Evolutionary conservation across 2,888 invertebrate species (phyloP).

Genomic region (Xestoiulus laeticollis): DNA sequence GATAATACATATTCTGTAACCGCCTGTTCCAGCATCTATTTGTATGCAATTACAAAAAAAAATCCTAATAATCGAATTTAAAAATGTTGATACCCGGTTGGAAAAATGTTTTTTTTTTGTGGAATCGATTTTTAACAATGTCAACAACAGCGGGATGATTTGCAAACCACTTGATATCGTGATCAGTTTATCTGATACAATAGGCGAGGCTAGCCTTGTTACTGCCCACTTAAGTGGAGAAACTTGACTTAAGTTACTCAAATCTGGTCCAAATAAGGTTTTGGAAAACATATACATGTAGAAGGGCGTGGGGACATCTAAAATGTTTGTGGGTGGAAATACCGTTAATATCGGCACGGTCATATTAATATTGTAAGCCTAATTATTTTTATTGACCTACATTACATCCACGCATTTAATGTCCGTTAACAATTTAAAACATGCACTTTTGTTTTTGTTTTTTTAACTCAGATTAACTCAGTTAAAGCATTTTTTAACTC

Average conservation of each 20-base stretch:
- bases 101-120: background rate
- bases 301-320: background rate
- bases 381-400: constrained; percentile 14
- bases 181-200: background rate
- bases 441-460: background rate
- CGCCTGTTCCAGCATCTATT: background rate
- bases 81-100: background rate
- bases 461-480: no score
- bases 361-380: background rate
- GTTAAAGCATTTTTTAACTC: no score
- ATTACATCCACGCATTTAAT: constrained; percentile 1
- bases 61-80: background rate
- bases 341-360: background rate
- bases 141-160: background rate
- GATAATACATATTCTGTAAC: background rate
- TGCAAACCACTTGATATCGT: background rate
- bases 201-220: background rate
- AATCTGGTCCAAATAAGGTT: background rate
- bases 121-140: background rate
- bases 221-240: background rate
- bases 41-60: background rate
- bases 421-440: background rate
- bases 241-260: background rate
- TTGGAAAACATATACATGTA: no score
- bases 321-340: background rate